These are phyloP conservation scores for Abrostola triplasia DNA, from an alignment of 2,888 invertebrate species.

Conservation along the genomic window DNA sequence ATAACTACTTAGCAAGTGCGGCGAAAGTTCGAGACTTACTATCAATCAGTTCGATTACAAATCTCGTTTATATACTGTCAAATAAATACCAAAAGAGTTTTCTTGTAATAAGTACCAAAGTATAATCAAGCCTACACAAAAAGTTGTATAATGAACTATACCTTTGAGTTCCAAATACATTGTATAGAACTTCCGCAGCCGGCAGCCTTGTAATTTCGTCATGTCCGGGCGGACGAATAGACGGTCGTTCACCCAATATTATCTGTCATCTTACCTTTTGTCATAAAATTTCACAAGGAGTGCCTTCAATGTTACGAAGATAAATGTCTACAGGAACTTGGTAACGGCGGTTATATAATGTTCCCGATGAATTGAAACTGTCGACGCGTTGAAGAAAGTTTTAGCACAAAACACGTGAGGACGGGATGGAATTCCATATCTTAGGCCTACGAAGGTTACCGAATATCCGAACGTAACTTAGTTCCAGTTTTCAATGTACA, in stretches of 20 bases:
- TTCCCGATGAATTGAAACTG: not conserved
- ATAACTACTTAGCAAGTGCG: no score
- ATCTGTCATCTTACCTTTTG: conserved; percentile 10
- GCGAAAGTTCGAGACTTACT: no score
- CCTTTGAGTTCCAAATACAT: no score
- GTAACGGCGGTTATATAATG: not conserved
- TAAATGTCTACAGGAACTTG: conserved; percentile 5
- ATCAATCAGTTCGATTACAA: no score
- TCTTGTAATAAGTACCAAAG: no score
- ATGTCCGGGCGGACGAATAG: conserved; percentile 6
- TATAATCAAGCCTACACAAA: no score
- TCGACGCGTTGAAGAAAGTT: not conserved
- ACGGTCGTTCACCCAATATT: conserved; percentile 3
- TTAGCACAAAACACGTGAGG: not conserved
- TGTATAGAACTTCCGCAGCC: not conserved
- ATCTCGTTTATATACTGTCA: no score
- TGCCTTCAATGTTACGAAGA: conserved; percentile 11
- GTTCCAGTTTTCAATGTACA: conserved; percentile 5
- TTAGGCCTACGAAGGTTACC: not conserved
- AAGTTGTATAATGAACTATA: no score
- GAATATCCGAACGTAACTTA: conserved; percentile 1
- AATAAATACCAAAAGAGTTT: no score
- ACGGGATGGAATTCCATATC: conserved; percentile 2
- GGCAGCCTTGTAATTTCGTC: conserved; percentile 14
- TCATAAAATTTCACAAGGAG: conserved; percentile 16